Evolutionary conservation across 1,140 invertebrate species (phyloP), one percentile per base, ranked within the genome.

Genomic region (Tribolium madens): DNA sequence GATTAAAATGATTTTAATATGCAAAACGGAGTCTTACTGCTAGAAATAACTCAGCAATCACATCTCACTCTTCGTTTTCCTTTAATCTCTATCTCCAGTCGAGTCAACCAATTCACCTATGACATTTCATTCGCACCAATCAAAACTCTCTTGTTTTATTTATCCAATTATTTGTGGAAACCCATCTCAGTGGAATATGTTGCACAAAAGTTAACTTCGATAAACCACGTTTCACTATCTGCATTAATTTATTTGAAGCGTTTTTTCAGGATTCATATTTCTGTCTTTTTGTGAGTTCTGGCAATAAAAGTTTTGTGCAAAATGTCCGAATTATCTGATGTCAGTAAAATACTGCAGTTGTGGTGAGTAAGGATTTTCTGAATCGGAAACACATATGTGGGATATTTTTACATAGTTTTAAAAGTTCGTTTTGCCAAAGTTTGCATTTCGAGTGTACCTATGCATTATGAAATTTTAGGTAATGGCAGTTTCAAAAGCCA

Each of bases 401-500:
- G 36, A 42, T 9, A 42, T 42, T 42, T 42, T 42, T 42, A 42
- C 36, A 42, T 42, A 10, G 36, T 42, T 42, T 42, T 9, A n/a
- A 42, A 42, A 42, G 36, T 42, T 26, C 21, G 21, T 26, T 42
- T 42, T 42, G 36, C 0, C 21, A 4, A 26, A 26, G 36, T 42
- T 10, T 4, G 36, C 7, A 9, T 42, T 42, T 42, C 36, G 9
- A n/a, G 36, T 42, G 7, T 64, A n/a, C n/a, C n/a, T n/a, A 42
- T 64, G 52, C 52, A 64, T 64, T 64, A 33, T 33, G 12, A 26
- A 64, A 31, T 64, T 64, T 64, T 64, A 64, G 36, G 57, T 33
- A 26, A 60, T 26, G 53, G n/a, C 57, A 64, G 17, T 64, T 21
- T 60, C 53, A 31, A 60, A 64, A n/a, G 26, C n/a, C 7, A 64